Conservation (phyloP, 30 jellyfish, hydroid and myxozoan genomes). For the Aurelia aurita complex sp. Pacific region DNA sequence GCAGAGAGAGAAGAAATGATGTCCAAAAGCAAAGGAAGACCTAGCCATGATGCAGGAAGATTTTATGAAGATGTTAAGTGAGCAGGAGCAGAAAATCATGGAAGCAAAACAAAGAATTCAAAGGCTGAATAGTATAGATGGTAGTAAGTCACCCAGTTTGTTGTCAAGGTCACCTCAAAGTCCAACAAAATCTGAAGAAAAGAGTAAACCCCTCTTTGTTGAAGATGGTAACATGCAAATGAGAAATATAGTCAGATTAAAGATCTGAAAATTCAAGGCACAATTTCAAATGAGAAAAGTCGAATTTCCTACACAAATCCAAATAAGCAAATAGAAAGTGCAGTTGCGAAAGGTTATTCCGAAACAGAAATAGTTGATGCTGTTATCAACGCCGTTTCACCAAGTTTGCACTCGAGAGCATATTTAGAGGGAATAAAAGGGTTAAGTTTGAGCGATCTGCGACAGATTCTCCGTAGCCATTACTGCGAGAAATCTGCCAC, state of each 20-base stretch:
- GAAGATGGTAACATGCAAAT: not conserved
- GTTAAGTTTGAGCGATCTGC: not conserved
- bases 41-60: not conserved
- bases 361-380: slow-evolving; percentile 13
- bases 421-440: slow-evolving; percentile 1
- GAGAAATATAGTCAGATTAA: not conserved
- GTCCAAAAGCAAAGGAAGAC: not conserved
- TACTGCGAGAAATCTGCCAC: slow-evolving; percentile 14
- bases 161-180: not conserved
- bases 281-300: not conserved
- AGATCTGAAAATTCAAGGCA: slow-evolving; percentile 14
- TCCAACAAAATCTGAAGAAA: not conserved
- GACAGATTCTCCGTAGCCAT: slow-evolving; percentile 1
- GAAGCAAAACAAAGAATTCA: not conserved
- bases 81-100: not conserved
- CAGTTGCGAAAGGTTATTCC: not conserved
- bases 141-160: not conserved
- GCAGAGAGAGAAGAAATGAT: not conserved
- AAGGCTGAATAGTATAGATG: not conserved
- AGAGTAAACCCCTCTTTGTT: not conserved
- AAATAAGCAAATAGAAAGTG: no score
- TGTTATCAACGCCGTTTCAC: slow-evolving; percentile 10
- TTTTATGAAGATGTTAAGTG: not conserved
- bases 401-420: slow-evolving; percentile 11
- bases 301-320: not conserved